Evolutionary conservation across 2,888 invertebrate genomes (phyloP).

Genomic region (Ametastegia equiseti): DNA sequence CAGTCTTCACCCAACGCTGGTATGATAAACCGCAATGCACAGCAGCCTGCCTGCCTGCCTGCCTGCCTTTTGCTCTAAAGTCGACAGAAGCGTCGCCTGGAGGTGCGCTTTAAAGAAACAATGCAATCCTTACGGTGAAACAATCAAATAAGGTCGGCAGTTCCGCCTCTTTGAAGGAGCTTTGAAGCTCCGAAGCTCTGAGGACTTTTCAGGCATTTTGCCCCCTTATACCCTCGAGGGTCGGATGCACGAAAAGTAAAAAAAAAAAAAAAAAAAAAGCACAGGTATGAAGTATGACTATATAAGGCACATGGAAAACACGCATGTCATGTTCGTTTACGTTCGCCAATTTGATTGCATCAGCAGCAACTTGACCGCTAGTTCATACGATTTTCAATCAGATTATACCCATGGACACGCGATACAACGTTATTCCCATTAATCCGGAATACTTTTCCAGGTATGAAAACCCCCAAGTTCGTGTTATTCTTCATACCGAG

Average conservation of each 20-base stretch:
- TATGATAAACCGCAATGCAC: too few relatives aligned
- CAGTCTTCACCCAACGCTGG: not conserved
- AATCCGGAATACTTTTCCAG: not conserved
- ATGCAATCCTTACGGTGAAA: slow-evolving; percentile 21
- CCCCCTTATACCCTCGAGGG: not conserved
- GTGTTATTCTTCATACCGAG: not conserved
- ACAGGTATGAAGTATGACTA: too few relatives aligned
- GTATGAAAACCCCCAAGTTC: not conserved
- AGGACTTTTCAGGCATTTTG: not conserved
- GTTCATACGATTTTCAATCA: not conserved
- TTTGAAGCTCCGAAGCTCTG: not conserved
- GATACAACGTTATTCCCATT: not conserved
- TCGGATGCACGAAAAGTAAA: too few relatives aligned
- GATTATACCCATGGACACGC: not conserved
- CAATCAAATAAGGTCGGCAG: slow-evolving; percentile 23
- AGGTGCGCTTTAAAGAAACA: slow-evolving; percentile 1
- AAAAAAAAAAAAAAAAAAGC: too few relatives aligned
- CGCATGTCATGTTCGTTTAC: not conserved
- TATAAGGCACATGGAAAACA: too few relatives aligned
- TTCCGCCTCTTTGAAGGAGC: not conserved
- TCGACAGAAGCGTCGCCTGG: not conserved
- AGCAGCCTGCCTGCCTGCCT: too few relatives aligned
- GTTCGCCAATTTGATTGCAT: not conserved
- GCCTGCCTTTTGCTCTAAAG: slow-evolving; percentile 7
- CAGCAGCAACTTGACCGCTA: not conserved